Evolutionary conservation across 2,888 invertebrate genomes (phyloP).

Genomic region (Cataglyphis cursor): DNA sequence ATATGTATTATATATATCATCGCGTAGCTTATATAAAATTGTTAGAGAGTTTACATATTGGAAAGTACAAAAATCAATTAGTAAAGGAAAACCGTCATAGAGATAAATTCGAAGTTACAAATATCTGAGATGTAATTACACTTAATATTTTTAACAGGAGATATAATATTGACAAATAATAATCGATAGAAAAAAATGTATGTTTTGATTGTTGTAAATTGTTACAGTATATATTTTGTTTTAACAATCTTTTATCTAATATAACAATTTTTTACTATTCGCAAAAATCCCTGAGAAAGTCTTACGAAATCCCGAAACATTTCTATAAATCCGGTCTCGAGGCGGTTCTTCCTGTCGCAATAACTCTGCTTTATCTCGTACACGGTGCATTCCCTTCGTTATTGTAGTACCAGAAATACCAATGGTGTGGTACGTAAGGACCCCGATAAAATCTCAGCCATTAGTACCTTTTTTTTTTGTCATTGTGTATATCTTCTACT

Average conservation of each 20-base stretch:
- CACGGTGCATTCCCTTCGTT: constrained; percentile 16
- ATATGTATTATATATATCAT: background rate
- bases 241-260: background rate
- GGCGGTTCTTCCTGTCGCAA: background rate
- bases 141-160: no score
- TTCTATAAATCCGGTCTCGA: constrained; percentile 7
- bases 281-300: background rate
- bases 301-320: background rate
- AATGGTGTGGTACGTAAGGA: constrained; percentile 27
- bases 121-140: no score
- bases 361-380: constrained; percentile 10
- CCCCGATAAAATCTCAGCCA: constrained; percentile 64
- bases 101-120: no score
- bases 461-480: constrained; percentile 53
- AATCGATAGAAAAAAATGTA: background rate
- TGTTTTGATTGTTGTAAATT: background rate
- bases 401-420: background rate
- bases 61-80: background rate
- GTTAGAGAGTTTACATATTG: background rate
- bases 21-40: background rate
- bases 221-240: background rate
- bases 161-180: background rate
- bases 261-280: background rate
- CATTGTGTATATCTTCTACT: constrained; percentile 59
- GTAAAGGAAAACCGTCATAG: no score